These are phyloP conservation scores for Mimumesa dahlbomi DNA, from an alignment of 2,888 invertebrate species.

Conservation along the genomic window DNA sequence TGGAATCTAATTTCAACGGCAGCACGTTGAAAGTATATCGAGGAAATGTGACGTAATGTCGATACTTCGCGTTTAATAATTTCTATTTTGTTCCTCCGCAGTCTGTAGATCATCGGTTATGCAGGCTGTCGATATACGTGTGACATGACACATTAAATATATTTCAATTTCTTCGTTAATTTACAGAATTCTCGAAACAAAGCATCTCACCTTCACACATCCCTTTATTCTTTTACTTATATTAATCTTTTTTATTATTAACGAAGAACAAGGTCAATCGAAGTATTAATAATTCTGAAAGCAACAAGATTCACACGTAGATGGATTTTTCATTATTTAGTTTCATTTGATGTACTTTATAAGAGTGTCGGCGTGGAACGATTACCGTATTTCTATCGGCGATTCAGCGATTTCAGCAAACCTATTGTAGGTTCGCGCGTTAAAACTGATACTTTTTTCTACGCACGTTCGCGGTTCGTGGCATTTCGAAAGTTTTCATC, in stretches of 20 bases:
- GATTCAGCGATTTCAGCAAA: constrained; percentile 39
- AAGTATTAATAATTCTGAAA: too few species aligned
- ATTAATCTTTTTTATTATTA: too few species aligned
- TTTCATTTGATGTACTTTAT: background rate
- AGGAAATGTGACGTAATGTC: constrained; percentile 65
- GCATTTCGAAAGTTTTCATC: constrained; percentile 62
- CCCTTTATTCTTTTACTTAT: too few species aligned
- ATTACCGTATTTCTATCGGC: constrained; percentile 11
- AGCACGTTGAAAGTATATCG: constrained; percentile 65
- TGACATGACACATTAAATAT: too few species aligned
- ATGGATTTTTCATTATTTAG: background rate
- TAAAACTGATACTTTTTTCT: constrained; percentile 51
- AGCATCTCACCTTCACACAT: too few species aligned
- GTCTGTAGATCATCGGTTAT: constrained; percentile 11
- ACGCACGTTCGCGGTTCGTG: constrained; percentile 49
- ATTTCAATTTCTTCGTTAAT: too few species aligned
- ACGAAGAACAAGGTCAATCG: too few species aligned
- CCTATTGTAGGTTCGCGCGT: constrained; percentile 32
- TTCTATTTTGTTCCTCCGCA: constrained; percentile 32
- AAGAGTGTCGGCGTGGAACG: background rate
- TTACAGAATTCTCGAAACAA: too few species aligned
- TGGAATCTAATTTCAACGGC: constrained; percentile 64
- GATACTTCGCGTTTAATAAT: constrained; percentile 59
- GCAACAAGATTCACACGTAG: background rate
- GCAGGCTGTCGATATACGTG: too few species aligned